Percentiles rank a stretch among this genome's conserved stretches.
Evolutionary conservation across 2,888 invertebrate species (phyloP).

Genomic region (Panopea generosa): DNA sequence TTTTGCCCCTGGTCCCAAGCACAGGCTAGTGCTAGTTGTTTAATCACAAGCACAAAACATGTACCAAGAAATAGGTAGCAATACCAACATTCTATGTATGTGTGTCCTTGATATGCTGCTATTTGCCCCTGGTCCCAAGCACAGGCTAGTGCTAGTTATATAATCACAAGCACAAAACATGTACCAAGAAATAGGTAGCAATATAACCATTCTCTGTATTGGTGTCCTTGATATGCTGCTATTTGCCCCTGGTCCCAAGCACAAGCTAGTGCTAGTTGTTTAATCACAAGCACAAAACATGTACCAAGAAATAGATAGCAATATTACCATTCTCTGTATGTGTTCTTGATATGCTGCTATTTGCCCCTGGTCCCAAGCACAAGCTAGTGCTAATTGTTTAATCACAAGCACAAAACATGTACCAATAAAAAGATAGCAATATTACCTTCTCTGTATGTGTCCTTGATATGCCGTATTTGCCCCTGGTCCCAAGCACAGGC

Average conservation of each 20-base stretch:
- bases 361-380: conserved; percentile 30
- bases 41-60: too few species aligned
- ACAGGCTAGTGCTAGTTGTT: too few species aligned
- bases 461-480: neutral
- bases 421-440: neutral
- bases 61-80: too few species aligned
- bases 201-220: neutral
- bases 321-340: too few species aligned
- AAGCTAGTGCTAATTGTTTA: conserved; percentile 29
- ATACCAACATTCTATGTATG: neutral
- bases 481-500: neutral
- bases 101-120: neutral
- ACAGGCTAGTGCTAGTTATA: too few species aligned
- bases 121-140: too few species aligned
- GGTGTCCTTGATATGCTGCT: neutral
- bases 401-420: too few species aligned
- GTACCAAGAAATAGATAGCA: too few species aligned
- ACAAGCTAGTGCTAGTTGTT: conserved; percentile 29
- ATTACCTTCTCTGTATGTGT: neutral
- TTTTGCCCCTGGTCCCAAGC: too few species aligned
- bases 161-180: too few species aligned
- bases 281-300: neutral
- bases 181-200: too few species aligned
- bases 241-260: conserved; percentile 24
- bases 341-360: too few species aligned